Base-by-base conservation (phyloP, 2,113 vertebrate genomes). In the Castor canadensis region DNA sequence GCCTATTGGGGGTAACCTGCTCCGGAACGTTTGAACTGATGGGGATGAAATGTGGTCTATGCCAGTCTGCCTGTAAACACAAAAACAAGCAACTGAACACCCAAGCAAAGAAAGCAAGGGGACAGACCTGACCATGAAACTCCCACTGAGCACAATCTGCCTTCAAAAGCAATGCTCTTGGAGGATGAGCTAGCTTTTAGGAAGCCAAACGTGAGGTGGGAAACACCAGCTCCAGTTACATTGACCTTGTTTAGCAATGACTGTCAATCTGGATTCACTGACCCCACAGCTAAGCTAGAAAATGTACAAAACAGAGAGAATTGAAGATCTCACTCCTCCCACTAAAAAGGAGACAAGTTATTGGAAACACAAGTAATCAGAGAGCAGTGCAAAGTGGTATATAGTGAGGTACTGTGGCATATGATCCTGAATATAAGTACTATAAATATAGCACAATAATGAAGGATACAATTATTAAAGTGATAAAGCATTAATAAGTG, bases 1-100 rank as follows among this genome's bases (percentile, higher is more conserved):
- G 43, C 97, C 97, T 97, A 99, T 98, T 0, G 98, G 98, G 67
- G 98, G 99, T 47, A 99, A 97, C 87, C 98, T 98, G 95, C 91
- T 98, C 80, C 93, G 24, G 26, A 89, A 54, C 43, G 95, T 80
- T 80, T 89, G 96, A 13, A n/a, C 79, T 3, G 64, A 45, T n/a
- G 97, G 97, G 94, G 98, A 98, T n/a, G 98, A 96, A 24, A 97
- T 52, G 66, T 7, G 93, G 92, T 98, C 98, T 11, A 47, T 30
- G 28, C 98, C 97, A 13, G 98, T 98, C 83, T 95, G 93, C 96
- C 99, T 99, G 94, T 7, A 80, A 94, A 95, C 26, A 96, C 62
- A 96, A 64, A 15, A 56, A 35, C 6, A 43, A 1, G 0, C 7
- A 22, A 26, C 32, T 91, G 60, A 95, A 54, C 24, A 67, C 12